Evolutionary conservation across 1,140 invertebrate species (phyloP).

Genomic region (Zaprionus nigranus): DNA sequence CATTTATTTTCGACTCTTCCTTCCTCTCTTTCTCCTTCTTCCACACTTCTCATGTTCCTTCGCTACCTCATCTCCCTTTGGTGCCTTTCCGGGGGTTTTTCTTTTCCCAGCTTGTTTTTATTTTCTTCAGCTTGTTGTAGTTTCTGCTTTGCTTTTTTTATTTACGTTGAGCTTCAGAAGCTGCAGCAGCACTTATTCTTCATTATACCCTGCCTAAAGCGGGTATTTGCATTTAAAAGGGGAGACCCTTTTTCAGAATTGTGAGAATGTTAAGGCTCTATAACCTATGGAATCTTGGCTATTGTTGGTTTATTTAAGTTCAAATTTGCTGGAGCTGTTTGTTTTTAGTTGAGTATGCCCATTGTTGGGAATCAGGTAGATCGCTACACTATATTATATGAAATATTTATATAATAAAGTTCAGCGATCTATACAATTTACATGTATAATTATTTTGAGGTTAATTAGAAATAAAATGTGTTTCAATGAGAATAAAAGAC

Average conservation of each 20-base stretch:
- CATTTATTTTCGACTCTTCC: slow-evolving; percentile 66
- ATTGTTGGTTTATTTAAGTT: too few species aligned
- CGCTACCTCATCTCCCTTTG: slow-evolving; percentile 21
- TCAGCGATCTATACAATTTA: too few species aligned
- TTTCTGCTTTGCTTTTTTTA: slow-evolving; percentile 15
- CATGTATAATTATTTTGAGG: too few species aligned
- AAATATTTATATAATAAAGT: too few species aligned
- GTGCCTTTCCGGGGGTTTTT: slow-evolving; percentile 38
- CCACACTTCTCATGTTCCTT: slow-evolving; percentile 11
- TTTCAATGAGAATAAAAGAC: too few species aligned
- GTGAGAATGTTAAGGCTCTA: not conserved
- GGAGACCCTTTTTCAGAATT: not conserved
- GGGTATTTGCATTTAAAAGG: not conserved
- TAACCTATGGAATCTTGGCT: not conserved
- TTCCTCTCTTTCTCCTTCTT: slow-evolving; percentile 7
- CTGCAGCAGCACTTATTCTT: slow-evolving; percentile 32
- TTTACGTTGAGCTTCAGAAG: slow-evolving; percentile 30
- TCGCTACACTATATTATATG: too few species aligned
- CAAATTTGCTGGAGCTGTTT: too few species aligned
- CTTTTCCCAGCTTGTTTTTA: slow-evolving; percentile 29
- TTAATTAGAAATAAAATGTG: too few species aligned
- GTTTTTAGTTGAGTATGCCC: too few species aligned
- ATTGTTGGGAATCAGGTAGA: too few species aligned
- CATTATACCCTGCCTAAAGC: slow-evolving; percentile 8
- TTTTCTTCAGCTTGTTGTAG: not conserved